These are phyloP conservation scores for Agonopterix arenella DNA, from an alignment of 2,888 invertebrate genomes.

Conservation along the genomic window DNA sequence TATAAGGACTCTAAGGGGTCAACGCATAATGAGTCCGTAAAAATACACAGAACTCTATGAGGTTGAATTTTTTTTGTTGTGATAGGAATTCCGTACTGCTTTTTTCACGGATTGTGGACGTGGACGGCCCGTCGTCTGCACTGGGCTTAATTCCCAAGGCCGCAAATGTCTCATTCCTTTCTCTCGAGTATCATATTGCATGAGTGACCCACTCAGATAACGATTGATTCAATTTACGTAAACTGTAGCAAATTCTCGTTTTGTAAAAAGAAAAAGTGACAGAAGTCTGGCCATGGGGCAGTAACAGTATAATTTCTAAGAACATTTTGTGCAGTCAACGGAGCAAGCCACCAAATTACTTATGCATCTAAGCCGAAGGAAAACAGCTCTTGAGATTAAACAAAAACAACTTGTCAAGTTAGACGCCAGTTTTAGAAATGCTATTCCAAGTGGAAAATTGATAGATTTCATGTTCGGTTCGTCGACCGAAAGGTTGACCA, in stretches of 20 bases:
- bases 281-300: constrained; percentile 19
- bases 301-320: background rate
- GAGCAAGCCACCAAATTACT: constrained; percentile 22
- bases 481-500: constrained; percentile 55
- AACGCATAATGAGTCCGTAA: too few species aligned
- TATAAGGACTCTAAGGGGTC: too few species aligned
- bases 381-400: constrained; percentile 4
- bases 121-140: too few species aligned
- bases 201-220: background rate
- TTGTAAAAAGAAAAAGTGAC: constrained; percentile 9
- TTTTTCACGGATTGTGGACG: too few species aligned
- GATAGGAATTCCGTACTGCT: too few species aligned
- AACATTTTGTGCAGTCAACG: constrained; percentile 27
- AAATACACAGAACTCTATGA: too few species aligned
- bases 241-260: background rate
- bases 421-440: constrained; percentile 57
- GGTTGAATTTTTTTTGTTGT: too few species aligned
- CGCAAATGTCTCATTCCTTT: too few species aligned
- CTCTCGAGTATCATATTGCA: background rate
- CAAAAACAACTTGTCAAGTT: constrained; percentile 19
- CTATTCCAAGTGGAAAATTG: constrained; percentile 60
- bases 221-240: background rate
- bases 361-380: constrained; percentile 2
- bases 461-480: constrained; percentile 58
- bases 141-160: too few species aligned